phyloP scores from a whole-genome alignment of 1,140 invertebrate species.

The Drosophila obscura region DNA sequence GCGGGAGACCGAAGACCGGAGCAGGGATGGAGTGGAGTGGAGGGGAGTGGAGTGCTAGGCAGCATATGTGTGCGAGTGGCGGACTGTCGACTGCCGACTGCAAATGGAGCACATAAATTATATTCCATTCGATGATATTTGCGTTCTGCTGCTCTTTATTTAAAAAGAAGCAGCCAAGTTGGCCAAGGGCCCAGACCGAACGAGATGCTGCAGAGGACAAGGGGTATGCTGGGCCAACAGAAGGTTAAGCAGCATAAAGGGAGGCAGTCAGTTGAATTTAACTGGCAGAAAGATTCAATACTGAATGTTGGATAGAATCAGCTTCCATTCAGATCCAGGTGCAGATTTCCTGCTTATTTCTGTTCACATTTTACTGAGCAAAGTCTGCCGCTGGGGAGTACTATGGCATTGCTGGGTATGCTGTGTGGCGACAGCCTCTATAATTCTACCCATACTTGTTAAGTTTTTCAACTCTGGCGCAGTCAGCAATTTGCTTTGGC shows the following conservation, averaged over 20 bases:
- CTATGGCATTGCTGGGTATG: background rate
- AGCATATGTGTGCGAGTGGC: constrained; percentile 67
- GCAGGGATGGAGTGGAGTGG: background rate
- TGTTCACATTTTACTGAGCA: too few relatives aligned
- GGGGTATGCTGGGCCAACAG: background rate
- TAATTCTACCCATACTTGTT: constrained; percentile 40
- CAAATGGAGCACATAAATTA: constrained; percentile 83
- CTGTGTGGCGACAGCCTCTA: background rate
- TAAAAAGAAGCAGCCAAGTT: constrained; percentile 65
- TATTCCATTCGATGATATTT: constrained; percentile 83
- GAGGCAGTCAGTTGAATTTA: too few relatives aligned
- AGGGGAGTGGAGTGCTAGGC: constrained; percentile 18
- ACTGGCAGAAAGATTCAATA: background rate
- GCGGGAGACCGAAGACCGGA: too few relatives aligned
- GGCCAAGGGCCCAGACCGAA: constrained; percentile 45
- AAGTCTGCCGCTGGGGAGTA: too few relatives aligned
- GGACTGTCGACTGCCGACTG: constrained; percentile 74
- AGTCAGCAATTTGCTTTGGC: constrained; percentile 80
- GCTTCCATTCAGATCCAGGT: background rate
- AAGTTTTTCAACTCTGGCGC: constrained; percentile 77
- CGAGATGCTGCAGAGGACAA: background rate
- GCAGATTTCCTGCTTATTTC: too few relatives aligned
- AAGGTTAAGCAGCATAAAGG: background rate
- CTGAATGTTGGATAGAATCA: too few relatives aligned
- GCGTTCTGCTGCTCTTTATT: constrained; percentile 82